Conservation (phyloP, 2,113 vertebrate genomes). For the Alaudala cheleensis region DNA sequence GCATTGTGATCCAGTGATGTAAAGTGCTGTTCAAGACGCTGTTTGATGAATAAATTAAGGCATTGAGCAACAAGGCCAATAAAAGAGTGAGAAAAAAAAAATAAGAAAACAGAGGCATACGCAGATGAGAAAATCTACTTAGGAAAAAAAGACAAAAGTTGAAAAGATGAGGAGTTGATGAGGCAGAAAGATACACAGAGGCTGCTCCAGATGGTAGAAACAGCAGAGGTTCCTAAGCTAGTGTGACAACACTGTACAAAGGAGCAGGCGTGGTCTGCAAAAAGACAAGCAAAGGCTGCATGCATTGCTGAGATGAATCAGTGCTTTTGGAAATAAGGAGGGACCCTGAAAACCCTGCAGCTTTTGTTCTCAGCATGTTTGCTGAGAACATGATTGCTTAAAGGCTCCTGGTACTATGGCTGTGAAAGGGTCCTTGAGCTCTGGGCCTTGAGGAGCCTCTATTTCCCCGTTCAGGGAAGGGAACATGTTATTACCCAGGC, state of each 20-base stretch:
- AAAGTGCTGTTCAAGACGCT: slow-evolving; percentile 18
- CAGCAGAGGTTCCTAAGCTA: background rate
- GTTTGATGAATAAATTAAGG: slow-evolving; percentile 39
- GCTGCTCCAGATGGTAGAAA: slow-evolving; percentile 36
- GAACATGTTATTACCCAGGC: background rate
- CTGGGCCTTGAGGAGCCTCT: background rate
- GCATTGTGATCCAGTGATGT: background rate
- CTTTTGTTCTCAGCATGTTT: background rate
- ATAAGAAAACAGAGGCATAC: background rate
- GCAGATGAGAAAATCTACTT: background rate
- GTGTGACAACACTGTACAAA: background rate
- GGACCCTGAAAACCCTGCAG: background rate
- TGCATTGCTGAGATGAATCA: background rate
- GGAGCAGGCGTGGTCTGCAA: background rate
- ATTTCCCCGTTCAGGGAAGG: background rate
- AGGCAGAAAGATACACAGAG: slow-evolving; percentile 38
- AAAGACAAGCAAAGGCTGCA: background rate
- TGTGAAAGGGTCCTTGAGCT: background rate
- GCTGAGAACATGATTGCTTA: background rate
- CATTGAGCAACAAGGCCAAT: background rate
- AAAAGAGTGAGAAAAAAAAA: background rate
- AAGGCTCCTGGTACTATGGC: background rate
- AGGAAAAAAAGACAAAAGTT: background rate
- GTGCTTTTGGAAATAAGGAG: background rate
- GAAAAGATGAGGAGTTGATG: slow-evolving; percentile 34